Conservation (phyloP, 1,140 invertebrate species). For the Drosophila fuyamai region DNA sequence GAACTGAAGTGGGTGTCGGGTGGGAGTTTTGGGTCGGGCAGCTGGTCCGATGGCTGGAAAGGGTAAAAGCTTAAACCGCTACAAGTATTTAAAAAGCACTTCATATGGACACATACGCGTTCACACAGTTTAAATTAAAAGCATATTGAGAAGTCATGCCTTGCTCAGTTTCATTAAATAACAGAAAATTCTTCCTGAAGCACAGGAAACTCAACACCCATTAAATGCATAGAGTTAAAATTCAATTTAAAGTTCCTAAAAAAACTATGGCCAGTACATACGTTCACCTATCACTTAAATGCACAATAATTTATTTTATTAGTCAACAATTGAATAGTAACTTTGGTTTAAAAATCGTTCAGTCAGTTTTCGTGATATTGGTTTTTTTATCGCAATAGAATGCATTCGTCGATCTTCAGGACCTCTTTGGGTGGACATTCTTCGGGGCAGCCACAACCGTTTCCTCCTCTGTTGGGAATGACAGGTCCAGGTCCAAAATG, state of each 20-base stretch:
- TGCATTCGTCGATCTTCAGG: background rate
- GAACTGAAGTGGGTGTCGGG: slow-evolving; percentile 65
- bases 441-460: background rate
- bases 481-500: background rate
- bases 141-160: slow-evolving; percentile 50
- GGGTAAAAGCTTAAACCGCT: slow-evolving; percentile 76
- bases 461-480: background rate
- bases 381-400: background rate
- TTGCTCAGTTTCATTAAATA: slow-evolving; percentile 59
- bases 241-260: background rate
- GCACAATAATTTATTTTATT: slow-evolving; percentile 1
- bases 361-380: background rate
- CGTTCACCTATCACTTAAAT: background rate
- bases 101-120: slow-evolving; percentile 41
- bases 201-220: background rate
- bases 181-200: background rate
- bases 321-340: background rate
- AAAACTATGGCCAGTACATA: background rate
- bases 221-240: slow-evolving; percentile 7
- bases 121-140: slow-evolving; percentile 55
- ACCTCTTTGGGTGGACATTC: background rate
- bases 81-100: slow-evolving; percentile 81
- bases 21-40: slow-evolving; percentile 25
- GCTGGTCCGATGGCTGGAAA: slow-evolving; percentile 29
- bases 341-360: background rate